Percentiles rank a stretch among this genome's conserved stretches.
Evolutionary conservation across 2,888 invertebrate genomes (phyloP).

Genomic region (Creontiades dilutus): DNA sequence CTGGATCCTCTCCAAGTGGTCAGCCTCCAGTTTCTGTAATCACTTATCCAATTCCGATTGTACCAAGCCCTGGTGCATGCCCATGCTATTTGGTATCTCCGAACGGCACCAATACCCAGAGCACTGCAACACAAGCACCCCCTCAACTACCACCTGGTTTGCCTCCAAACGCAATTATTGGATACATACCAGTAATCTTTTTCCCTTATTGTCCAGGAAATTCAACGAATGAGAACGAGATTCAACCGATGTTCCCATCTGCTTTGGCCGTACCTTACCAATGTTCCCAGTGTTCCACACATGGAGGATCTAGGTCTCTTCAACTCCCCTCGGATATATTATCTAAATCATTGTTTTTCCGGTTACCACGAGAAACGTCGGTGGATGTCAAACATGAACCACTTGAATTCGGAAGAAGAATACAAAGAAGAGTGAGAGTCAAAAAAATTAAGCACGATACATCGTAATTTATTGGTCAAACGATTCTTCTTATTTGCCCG

Average conservation of each 20-base stretch:
- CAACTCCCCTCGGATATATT: neutral
- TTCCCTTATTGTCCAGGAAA: conserved; percentile 84
- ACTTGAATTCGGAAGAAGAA: conserved; percentile 51
- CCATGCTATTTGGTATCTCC: conserved; percentile 84
- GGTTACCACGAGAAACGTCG: conserved; percentile 3
- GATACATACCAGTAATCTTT: conserved; percentile 86
- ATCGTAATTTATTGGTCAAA: conserved; percentile 42
- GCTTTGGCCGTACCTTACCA: conserved; percentile 83
- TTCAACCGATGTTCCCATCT: conserved; percentile 82
- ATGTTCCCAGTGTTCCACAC: conserved; percentile 81
- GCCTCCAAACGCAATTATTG: conserved; percentile 83
- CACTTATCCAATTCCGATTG: conserved; percentile 82
- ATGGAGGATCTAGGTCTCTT: conserved; percentile 72
- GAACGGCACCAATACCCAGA: conserved; percentile 79
- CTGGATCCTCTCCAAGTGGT: neutral
- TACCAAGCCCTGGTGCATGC: conserved; percentile 83
- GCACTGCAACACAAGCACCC: conserved; percentile 76
- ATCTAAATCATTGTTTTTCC: conserved; percentile 41
- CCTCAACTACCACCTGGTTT: conserved; percentile 77
- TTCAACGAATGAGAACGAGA: conserved; percentile 77
- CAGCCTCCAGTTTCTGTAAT: conserved; percentile 79
- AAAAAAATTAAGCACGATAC: conserved; percentile 62
- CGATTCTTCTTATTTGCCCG: conserved; percentile 59
- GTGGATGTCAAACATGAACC: neutral
- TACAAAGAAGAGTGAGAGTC: conserved; percentile 52